Conservation (phyloP, 1,140 invertebrate genomes). For the Hylaeus anthracinus region DNA sequence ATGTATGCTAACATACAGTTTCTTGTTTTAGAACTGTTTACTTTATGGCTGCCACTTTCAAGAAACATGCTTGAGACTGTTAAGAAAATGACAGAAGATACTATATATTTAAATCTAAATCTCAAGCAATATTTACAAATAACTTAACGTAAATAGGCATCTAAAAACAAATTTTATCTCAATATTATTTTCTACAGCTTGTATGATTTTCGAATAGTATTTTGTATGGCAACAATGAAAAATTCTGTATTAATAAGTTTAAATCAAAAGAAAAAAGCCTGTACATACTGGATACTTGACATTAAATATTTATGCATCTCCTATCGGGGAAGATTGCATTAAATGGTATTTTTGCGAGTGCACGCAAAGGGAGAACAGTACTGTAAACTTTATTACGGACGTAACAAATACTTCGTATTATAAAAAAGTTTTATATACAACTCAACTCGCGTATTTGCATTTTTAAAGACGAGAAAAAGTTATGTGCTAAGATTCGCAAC, state of each 20-base stretch:
- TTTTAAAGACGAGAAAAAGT: not conserved
- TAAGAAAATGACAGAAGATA: not conserved
- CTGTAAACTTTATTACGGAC: not conserved
- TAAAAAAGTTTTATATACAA: constrained; percentile 33
- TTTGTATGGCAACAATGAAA: not conserved
- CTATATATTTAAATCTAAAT: constrained; percentile 1
- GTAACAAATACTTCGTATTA: constrained; percentile 10
- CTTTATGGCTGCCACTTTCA: not conserved
- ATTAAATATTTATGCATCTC: not conserved
- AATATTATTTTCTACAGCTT: not conserved
- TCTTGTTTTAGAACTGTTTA: constrained; percentile 5
- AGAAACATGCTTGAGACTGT: constrained; percentile 10
- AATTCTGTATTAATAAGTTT: not conserved
- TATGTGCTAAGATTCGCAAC: constrained; percentile 1
- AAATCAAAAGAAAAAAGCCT: not conserved
- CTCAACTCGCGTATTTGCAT: not conserved
- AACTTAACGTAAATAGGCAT: constrained; percentile 18
- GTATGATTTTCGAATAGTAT: not conserved
- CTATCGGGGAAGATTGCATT: not conserved
- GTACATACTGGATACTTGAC: not conserved
- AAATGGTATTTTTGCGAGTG: not conserved
- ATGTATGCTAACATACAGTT: constrained; percentile 1
- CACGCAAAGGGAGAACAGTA: not conserved
- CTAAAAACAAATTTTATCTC: not conserved
- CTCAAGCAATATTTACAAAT: constrained; percentile 31